Evolutionary conservation across 1,140 invertebrate genomes (phyloP).

Genomic region (Eupeodes corollae): DNA sequence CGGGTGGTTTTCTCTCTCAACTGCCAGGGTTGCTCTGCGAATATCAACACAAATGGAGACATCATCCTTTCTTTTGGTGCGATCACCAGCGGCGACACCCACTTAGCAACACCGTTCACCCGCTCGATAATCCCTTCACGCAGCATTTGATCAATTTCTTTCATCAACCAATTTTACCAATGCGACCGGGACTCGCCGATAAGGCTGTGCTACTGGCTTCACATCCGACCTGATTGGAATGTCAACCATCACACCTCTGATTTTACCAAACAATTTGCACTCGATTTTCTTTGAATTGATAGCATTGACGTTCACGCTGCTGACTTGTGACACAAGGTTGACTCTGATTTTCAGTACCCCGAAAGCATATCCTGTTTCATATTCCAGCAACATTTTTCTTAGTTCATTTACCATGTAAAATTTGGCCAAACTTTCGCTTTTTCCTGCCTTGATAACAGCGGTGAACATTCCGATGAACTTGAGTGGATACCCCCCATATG

Average conservation of each 20-base stretch:
- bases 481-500: too few relatives aligned
- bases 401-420: conserved; percentile 7
- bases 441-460: background rate
- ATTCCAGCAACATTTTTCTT: conserved; percentile 5
- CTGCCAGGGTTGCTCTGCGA: conserved; percentile 28
- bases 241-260: background rate
- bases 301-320: too few relatives aligned
- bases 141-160: conserved; percentile 7
- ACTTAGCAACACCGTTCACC: conserved; percentile 9
- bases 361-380: conserved; percentile 6
- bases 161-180: conserved; percentile 7
- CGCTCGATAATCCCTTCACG: conserved; percentile 5
- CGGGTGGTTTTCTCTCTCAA: conserved; percentile 27
- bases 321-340: too few relatives aligned
- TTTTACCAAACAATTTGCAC: too few relatives aligned
- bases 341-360: conserved; percentile 10
- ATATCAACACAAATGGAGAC: conserved; percentile 33
- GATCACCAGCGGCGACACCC: conserved; percentile 32
- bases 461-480: background rate
- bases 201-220: conserved; percentile 22
- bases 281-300: too few relatives aligned
- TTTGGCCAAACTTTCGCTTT: background rate
- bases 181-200: conserved; percentile 15
- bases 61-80: conserved; percentile 20
- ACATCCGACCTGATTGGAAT: background rate